Evolutionary conservation across 2,888 invertebrate genomes (phyloP).

Genomic region (Cosmia trapezina): DNA sequence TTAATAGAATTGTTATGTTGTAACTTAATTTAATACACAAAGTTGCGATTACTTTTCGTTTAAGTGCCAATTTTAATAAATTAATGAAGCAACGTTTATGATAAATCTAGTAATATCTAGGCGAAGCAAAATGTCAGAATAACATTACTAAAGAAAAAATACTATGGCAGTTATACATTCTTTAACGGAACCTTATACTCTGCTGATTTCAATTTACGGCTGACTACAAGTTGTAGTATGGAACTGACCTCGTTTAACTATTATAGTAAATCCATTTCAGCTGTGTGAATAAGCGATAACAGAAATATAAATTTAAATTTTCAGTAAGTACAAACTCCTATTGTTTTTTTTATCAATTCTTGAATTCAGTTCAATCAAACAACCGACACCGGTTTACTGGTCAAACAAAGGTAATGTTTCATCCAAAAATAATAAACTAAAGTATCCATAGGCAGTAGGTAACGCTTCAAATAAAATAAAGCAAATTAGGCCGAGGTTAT

Average conservation of each 20-base stretch:
- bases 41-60: conserved; percentile 11
- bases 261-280: conserved; percentile 43
- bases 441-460: neutral
- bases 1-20: conserved; percentile 18
- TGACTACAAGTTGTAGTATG: conserved; percentile 5
- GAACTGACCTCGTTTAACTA: conserved; percentile 56
- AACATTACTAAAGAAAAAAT: conserved; percentile 14
- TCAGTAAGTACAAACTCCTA: neutral
- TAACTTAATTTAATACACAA: conserved; percentile 6
- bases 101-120: conserved; percentile 16
- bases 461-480: neutral
- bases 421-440: conserved; percentile 1
- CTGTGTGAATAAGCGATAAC: conserved; percentile 40
- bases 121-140: conserved; percentile 14
- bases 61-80: conserved; percentile 17
- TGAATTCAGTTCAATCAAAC: conserved; percentile 16
- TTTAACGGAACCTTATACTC: neutral
- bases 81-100: conserved; percentile 4
- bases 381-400: neutral
- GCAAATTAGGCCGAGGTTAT: neutral
- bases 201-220: conserved; percentile 30
- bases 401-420: conserved; percentile 25
- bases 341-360: conserved; percentile 15
- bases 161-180: neutral
- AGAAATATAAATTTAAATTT: conserved; percentile 33